phyloP scores from a whole-genome alignment of 2,113 vertebrate genomes.

The Delphinapterus leucas region DNA sequence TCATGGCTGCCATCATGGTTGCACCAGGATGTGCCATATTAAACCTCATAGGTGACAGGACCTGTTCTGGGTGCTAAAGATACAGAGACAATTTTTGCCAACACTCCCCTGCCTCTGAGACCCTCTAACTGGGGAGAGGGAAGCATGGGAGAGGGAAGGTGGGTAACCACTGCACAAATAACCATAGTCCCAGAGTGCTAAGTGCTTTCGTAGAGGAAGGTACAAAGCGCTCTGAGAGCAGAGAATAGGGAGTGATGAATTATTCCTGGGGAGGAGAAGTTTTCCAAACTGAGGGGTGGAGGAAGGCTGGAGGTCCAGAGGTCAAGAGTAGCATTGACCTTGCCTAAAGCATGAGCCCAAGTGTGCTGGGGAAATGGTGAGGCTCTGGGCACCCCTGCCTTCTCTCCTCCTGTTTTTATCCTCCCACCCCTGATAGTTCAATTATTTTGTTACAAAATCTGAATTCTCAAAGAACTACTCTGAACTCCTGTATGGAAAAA shows the following conservation, averaged over 20 bases:
- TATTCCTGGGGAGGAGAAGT: not conserved
- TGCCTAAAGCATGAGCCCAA: not conserved
- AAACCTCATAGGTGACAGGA: not conserved
- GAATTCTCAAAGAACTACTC: not conserved
- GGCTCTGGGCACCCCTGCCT: not conserved
- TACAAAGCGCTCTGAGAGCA: not conserved
- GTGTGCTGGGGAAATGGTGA: fast-evolving
- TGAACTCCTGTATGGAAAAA: not conserved
- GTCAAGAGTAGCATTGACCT: fast-evolving
- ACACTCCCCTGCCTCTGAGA: not conserved
- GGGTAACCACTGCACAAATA: not conserved
- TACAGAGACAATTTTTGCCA: not conserved
- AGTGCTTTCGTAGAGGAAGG: not conserved
- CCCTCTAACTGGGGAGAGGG: no score
- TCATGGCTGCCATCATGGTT: not conserved
- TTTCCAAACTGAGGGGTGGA: not conserved
- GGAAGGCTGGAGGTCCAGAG: not conserved
- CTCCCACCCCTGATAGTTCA: not conserved
- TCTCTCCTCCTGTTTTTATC: not conserved
- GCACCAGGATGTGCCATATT: not conserved
- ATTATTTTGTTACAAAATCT: slow-evolving; percentile 2
- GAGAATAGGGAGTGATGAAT: not conserved
- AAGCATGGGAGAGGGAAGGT: not conserved
- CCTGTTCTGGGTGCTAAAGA: not conserved
- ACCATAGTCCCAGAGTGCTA: not conserved